phyloP scores from a whole-genome alignment of 2,797 vertebrate genomes.

The Discoglossus pictus region DNA sequence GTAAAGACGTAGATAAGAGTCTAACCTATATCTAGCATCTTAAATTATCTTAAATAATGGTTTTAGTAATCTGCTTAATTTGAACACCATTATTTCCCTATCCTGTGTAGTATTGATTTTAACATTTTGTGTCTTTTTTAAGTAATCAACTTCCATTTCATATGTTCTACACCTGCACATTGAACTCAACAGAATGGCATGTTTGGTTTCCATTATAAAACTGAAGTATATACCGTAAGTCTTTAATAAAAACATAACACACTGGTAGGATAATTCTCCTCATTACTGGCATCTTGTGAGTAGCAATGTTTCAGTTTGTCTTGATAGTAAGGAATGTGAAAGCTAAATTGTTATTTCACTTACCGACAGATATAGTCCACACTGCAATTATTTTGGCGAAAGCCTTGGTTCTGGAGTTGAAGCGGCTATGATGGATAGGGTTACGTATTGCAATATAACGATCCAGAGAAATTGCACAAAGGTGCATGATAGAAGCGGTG shows the following conservation, averaged over 20 bases:
- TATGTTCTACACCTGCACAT: no score
- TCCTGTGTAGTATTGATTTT: no score
- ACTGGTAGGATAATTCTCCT: not conserved
- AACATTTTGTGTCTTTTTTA: no score
- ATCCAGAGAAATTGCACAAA: constrained; percentile 94
- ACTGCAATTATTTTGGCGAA: constrained; percentile 92
- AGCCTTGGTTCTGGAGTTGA: constrained; percentile 92
- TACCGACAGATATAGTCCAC: constrained; percentile 94
- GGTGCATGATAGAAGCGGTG: constrained; percentile 95
- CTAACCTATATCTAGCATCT: no score
- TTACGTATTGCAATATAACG: constrained; percentile 93
- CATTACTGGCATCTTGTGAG: not conserved
- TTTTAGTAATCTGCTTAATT: no score
- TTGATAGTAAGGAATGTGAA: constrained; percentile 26
- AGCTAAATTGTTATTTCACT: constrained; percentile 59
- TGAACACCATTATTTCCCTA: no score
- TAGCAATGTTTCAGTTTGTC: constrained; percentile 31
- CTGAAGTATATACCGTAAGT: not conserved
- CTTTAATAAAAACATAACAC: not conserved
- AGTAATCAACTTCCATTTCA: no score
- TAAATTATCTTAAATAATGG: no score
- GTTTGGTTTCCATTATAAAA: not conserved
- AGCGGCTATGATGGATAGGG: constrained; percentile 92
- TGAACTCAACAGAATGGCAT: not conserved
- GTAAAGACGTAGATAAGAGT: no score